Evolutionary conservation across 2,113 vertebrate species (phyloP).

Genomic region (Crotalus tigris): DNA sequence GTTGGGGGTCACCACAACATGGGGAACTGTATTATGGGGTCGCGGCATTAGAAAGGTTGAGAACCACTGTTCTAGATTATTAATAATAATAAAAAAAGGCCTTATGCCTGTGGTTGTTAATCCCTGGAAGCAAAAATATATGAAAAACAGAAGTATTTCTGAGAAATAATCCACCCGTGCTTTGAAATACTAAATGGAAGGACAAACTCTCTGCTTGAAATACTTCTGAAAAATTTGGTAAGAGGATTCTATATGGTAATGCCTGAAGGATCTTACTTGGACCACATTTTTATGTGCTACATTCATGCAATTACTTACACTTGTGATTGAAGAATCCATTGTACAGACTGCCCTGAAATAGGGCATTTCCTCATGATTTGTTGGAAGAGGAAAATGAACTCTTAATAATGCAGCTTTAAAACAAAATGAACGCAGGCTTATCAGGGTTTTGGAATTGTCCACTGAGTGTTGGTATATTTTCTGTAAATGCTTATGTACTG

Average conservation of each 20-base stretch:
- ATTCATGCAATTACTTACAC: background rate
- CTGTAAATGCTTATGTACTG: constrained; percentile 49
- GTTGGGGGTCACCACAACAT: too few species aligned
- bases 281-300: background rate
- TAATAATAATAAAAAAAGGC: background rate
- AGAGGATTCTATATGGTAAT: background rate
- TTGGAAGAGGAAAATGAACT: background rate
- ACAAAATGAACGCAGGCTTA: background rate
- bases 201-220: background rate
- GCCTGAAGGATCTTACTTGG: background rate
- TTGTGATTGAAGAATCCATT: background rate
- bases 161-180: background rate
- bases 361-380: background rate
- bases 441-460: constrained; percentile 11
- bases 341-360: background rate
- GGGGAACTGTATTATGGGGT: too few species aligned
- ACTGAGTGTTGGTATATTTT: constrained; percentile 17
- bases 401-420: background rate
- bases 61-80: background rate
- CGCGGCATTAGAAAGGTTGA: too few species aligned
- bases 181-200: background rate
- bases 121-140: background rate
- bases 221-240: background rate
- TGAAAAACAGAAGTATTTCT: background rate
- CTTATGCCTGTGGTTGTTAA: background rate